Evolutionary conservation across 2,888 invertebrate species (phyloP), one percentile per base, ranked within the genome.

Genomic region (Spicauda simplicius): DNA sequence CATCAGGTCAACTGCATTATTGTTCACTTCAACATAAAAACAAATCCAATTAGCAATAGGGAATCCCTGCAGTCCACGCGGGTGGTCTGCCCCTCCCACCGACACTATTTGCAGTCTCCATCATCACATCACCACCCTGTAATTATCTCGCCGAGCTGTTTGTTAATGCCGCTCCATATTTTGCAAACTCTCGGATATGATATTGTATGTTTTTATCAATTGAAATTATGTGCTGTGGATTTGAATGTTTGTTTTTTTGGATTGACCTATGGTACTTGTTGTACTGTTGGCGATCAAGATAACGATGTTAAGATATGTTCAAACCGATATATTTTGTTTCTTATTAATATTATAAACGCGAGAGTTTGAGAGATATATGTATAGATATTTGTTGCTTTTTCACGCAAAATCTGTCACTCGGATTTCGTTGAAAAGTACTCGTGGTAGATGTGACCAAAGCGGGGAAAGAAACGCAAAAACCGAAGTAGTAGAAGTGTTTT

Each of bases 121-220:
- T 66, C 71, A 66, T 69, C 69, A 70, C 73, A n/a, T n/a, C n/a
- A n/a, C n/a, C n/a, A 50, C 74, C 72, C 72, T 80, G 74, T 79
- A 70, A 80, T 80, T 76, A 80, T 64, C 54, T 41, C 59, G 53
- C 77, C 77, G 78, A 71, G 67, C 61, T 75, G 71, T 76, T 78
- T 77, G 74, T 71, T 68, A 68, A 19, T 50, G 73, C 76, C 76
- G 77, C 70, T 53, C 67, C 60, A 62, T 58, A 70, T 72, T 70
- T 70, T 71, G 70, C 68, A 54, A 61, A 50, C 57, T 59, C 63
- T 25, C 18, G 12, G 30, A 50, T 59, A 10, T 18, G 12, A 18
- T 59, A 50, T 59, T 53, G 50, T 8, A 33, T 33, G 19, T 52
- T 10, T 52, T 53, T 61, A 33, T 61, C 11, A 25, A 25, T 25